These are phyloP conservation scores for Anaspis maculata DNA, from an alignment of 2,888 invertebrate genomes.

Conservation along the genomic window DNA sequence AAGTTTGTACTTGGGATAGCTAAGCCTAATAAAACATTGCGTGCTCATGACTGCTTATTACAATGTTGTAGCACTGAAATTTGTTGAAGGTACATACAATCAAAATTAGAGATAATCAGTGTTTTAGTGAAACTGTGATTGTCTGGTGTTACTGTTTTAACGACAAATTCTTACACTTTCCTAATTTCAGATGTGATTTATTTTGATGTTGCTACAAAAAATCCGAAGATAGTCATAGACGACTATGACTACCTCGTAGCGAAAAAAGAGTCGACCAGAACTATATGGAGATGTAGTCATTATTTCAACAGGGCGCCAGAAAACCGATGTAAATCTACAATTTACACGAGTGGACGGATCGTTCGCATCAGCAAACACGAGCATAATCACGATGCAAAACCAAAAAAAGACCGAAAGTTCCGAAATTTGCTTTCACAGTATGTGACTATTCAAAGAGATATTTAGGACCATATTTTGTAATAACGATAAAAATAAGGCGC, in stretches of 20 bases:
- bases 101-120: no score
- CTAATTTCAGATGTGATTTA: slow-evolving; percentile 23
- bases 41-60: no score
- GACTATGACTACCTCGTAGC: slow-evolving; percentile 19
- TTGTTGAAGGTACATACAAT: no score
- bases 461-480: slow-evolving; percentile 5
- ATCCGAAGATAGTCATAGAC: slow-evolving; percentile 26
- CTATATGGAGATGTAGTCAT: slow-evolving; percentile 23
- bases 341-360: slow-evolving; percentile 26
- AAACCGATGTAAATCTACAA: slow-evolving; percentile 27
- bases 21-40: no score
- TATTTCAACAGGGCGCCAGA: slow-evolving; percentile 25
- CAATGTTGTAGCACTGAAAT: no score
- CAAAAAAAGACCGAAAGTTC: slow-evolving; percentile 18
- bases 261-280: slow-evolving; percentile 14
- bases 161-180: background rate
- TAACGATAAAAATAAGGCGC: no score
- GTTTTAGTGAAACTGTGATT: no score
- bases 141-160: no score
- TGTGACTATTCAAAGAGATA: slow-evolving; percentile 23
- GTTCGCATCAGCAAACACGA: slow-evolving; percentile 24
- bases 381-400: slow-evolving; percentile 26
- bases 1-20: no score
- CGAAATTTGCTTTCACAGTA: slow-evolving; percentile 24
- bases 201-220: slow-evolving; percentile 25